Conservation (phyloP, 2,797 vertebrate species). For the Sebastes diploproa region DNA sequence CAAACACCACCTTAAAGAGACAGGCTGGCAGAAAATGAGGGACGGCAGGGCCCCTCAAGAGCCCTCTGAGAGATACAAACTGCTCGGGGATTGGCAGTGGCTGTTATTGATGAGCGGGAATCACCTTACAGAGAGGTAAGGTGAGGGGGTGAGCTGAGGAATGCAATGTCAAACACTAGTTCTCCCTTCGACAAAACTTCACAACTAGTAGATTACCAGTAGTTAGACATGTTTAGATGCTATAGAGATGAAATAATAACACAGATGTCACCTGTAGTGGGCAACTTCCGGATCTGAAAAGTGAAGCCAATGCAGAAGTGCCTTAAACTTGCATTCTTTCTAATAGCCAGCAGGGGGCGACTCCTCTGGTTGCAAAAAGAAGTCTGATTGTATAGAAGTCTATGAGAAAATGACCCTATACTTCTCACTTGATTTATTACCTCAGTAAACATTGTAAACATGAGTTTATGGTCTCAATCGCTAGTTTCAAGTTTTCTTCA, state of each 20-base stretch:
- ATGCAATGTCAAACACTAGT: conserved; percentile 1
- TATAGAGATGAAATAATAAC: not conserved
- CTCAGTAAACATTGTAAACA: no score
- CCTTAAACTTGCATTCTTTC: no score
- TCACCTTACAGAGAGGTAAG: conserved; percentile 24
- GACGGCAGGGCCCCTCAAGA: conserved; percentile 49
- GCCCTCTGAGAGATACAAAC: conserved; percentile 48
- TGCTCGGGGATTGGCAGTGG: conserved; percentile 16
- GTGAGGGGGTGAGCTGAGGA: not conserved
- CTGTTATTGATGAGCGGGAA: conserved; percentile 30
- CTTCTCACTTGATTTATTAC: no score
- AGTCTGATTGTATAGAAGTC: no score
- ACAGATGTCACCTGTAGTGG: not conserved
- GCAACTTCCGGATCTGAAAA: no score
- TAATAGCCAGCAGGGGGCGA: no score
- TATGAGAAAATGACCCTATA: no score
- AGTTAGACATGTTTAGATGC: not conserved
- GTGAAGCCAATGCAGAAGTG: no score
- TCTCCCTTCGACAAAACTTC: not conserved
- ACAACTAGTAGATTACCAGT: not conserved
- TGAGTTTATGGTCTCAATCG: no score
- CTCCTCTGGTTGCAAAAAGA: no score
- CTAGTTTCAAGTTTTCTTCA: no score
- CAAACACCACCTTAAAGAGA: conserved; percentile 84
- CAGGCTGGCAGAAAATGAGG: conserved; percentile 72